These are phyloP conservation scores for Zaprionus capensis DNA, from an alignment of 1,140 invertebrate species.

Conservation along the genomic window DNA sequence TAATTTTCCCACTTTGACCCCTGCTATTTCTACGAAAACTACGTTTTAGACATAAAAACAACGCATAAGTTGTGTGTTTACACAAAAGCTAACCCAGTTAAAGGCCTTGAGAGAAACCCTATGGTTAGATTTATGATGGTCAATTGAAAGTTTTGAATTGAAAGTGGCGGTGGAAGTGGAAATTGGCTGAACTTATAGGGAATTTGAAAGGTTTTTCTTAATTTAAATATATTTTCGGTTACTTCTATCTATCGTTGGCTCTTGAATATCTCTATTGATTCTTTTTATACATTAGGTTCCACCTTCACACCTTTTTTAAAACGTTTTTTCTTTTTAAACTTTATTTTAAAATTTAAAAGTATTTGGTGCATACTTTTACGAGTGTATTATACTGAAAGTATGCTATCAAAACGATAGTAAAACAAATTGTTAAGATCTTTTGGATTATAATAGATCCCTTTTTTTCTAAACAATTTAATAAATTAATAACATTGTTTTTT, in stretches of 20 bases:
- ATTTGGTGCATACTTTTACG: background rate
- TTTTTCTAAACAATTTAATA: too few species aligned
- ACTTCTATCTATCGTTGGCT: rapidly evolving
- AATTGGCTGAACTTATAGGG: background rate
- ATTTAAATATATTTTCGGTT: background rate
- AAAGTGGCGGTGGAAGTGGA: background rate
- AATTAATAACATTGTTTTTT: background rate
- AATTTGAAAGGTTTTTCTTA: background rate
- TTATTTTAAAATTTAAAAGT: background rate
- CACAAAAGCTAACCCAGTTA: constrained; percentile 1
- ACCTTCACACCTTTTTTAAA: background rate
- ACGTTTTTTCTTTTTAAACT: background rate
- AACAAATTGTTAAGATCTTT: background rate
- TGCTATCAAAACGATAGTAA: background rate
- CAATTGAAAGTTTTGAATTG: background rate
- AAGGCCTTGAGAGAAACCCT: background rate
- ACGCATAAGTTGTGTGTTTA: background rate
- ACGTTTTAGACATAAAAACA: constrained; percentile 10
- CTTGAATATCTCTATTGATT: background rate
- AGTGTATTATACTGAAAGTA: background rate
- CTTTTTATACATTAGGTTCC: background rate
- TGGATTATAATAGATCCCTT: background rate
- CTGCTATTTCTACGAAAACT: constrained; percentile 10
- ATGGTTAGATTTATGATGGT: constrained; percentile 1
- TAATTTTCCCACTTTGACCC: constrained; percentile 11